Base-by-base conservation (phyloP, 2,888 invertebrate genomes). In the Drosophila infuscata region DNA sequence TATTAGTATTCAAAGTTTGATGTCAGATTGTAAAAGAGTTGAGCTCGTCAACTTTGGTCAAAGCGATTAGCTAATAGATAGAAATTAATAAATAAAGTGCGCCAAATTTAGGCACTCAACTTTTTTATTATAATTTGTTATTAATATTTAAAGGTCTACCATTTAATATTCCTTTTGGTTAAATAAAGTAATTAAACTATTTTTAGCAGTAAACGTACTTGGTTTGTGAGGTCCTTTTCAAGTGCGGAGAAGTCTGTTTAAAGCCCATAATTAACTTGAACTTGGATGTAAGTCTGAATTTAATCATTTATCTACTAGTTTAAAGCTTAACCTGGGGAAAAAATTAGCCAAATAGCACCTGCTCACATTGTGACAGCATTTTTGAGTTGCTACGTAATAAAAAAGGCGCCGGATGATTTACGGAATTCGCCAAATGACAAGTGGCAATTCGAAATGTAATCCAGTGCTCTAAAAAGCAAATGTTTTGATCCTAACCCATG, bases 401-500 rank as follows among this genome's bases (percentile, higher is more conserved):
- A 32, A 12, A 46, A 29, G 25, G 0, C 33, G 38, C 2, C 20
- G 29, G 33, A 12, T 57, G 32, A 43, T 74, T 61, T 32, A 35
- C 11, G 33, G 12, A 58, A 60, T 52, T 60, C 20, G 17, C 29
- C 53, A 51, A 76, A 48, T 76, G 76, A 79, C 69, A 69, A 48
- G 68, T 52, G 61, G 20, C 53, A 54, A 54, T 74, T 74, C 57
- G 35, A 38, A 48, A 49, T 58, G 33, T 75, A 74, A 75, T 79
- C 79, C 70, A 79, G 33, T 70, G 41, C 49, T 57, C 36, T 25
- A 33, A 30, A 36, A 46, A 32, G 36, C 29, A n/a, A 57, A 63
- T 54, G 48, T 46, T 61, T 57, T 38, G 65, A 71, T 60, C 48
- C 48, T 32, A 60, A 77, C 80, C 76, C 80, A 76, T 77, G 80